phyloP scores from a whole-genome alignment of 2,797 vertebrate species.

The Pitangus sulphuratus region DNA sequence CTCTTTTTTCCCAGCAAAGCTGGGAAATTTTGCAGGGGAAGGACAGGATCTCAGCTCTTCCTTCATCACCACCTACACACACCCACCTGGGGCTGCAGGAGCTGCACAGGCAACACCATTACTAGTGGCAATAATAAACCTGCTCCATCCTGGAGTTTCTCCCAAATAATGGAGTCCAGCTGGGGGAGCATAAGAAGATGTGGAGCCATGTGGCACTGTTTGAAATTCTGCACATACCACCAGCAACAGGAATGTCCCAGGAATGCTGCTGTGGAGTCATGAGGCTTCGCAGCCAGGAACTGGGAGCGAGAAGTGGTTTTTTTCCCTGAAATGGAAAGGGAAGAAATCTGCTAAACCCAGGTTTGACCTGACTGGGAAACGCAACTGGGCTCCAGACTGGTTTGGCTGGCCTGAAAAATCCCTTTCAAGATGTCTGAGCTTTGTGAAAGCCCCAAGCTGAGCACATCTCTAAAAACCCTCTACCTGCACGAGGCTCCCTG shows the following conservation, averaged over 20 bases:
- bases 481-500: background rate
- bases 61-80: background rate
- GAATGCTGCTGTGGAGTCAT: background rate
- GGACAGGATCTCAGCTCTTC: background rate
- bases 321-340: background rate
- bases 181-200: background rate
- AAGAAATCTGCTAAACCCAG: background rate
- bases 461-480: background rate
- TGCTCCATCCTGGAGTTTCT: background rate
- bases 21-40: background rate
- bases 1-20: background rate
- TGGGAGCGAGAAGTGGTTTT: background rate
- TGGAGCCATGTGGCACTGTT: background rate
- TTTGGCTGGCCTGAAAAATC: background rate
- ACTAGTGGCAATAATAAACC: no score
- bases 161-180: background rate
- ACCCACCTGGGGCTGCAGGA: background rate
- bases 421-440: background rate
- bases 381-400: background rate
- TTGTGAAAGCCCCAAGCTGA: background rate
- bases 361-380: background rate
- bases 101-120: background rate
- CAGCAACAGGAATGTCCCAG: background rate
- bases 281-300: background rate
- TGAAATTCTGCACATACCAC: background rate